Evolutionary conservation across 2,888 invertebrate genomes (phyloP).

Genomic region (Geophilus truncorum): DNA sequence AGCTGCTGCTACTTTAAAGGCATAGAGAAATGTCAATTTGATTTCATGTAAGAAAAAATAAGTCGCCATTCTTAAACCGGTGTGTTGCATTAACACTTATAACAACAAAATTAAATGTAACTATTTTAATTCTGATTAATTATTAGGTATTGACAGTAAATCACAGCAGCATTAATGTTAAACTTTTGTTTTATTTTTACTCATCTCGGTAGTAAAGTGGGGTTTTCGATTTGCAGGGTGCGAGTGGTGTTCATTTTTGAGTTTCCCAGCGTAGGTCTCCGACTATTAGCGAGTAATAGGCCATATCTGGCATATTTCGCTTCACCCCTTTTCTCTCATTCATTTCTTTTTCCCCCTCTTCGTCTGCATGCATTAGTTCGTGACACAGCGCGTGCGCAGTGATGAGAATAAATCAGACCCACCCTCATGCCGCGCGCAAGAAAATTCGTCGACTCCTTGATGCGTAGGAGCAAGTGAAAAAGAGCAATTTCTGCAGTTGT

Average conservation of each 20-base stretch:
- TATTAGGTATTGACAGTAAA: too few relatives aligned
- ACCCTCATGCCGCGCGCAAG: conserved; percentile 8
- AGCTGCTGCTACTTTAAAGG: not conserved
- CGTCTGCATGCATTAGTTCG: not conserved
- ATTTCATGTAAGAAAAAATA: not conserved
- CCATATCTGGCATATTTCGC: conserved; percentile 12
- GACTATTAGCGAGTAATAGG: conserved; percentile 20
- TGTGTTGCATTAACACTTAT: not conserved
- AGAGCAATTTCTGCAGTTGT: conserved; percentile 29
- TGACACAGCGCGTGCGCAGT: conserved; percentile 13
- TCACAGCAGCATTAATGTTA: too few relatives aligned
- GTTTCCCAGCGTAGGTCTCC: not conserved
- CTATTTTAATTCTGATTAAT: too few relatives aligned
- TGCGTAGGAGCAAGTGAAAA: conserved; percentile 22
- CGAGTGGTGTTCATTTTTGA: not conserved
- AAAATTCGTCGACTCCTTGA: conserved; percentile 21
- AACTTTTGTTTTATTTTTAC: not conserved
- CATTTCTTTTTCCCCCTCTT: not conserved
- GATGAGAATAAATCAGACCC: conserved; percentile 25
- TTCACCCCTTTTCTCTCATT: conserved; percentile 14
- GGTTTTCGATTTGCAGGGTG: not conserved
- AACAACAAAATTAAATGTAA: not conserved
- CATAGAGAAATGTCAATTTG: not conserved
- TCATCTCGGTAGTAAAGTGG: not conserved
- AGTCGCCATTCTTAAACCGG: not conserved